Evolutionary conservation across 2,113 vertebrate genomes (phyloP), one percentile per base, ranked within the genome.

Genomic region (Colaptes auratus): DNA sequence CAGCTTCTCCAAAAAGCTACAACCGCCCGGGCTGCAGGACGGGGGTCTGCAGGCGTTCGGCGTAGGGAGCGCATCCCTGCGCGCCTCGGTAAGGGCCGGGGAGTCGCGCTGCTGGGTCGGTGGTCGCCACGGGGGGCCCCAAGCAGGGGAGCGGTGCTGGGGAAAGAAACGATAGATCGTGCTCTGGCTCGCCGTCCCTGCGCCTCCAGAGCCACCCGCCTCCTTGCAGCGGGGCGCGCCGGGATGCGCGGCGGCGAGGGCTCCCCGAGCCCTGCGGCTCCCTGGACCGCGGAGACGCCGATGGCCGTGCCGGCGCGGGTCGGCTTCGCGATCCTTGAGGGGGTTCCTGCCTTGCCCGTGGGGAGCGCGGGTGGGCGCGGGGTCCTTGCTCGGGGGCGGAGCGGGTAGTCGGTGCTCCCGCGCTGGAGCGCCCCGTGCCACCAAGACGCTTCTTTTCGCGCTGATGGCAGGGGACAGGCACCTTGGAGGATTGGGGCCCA

Each of bases 1-100:
- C 84, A 90, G 93, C 85, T 93, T 85, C 93, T 92, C 58, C 42
- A 74, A 91, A 93, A 87, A 83, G 42, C 89, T 67, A n/a, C 93
- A 24, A 31, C 74, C 75, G 65, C 86, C 74, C 35, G 44, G 63
- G 94, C 93, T 79, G 89, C 60, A 74, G 82, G 93, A 89, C 79
- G 36, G 36, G 84, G 36, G 23, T 52, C 77, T 82, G 61, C 72
- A 25, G 76, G 78, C 78, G 48, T 56, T 64, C 82, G 65, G 86
- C 79, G 96, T 82, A 82, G 89, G 91, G 76, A 88, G 70, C 33
- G 75, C 91, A 71, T n/a, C 86, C 39, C 80, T 53, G 82, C 61
- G 86, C 78, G 33, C 71, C 88, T 70, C 67, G 96, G 96, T 96
- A 95, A 94, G 93, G 53, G n/a, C 70, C 19, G 42, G 36, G 25